Conservation (phyloP, 2,113 vertebrate species). For the Calyptomena viridis region DNA sequence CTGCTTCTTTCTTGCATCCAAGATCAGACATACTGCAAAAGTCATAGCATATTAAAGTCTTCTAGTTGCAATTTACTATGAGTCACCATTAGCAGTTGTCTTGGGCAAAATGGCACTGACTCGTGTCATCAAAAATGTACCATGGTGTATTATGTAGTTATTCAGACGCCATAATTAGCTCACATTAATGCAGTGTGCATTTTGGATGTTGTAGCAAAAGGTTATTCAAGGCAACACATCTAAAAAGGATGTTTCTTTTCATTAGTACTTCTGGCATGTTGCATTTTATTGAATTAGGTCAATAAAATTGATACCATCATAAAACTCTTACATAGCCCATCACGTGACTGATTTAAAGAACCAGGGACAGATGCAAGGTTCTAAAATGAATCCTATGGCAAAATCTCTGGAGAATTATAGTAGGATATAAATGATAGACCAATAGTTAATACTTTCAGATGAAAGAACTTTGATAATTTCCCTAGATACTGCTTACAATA, state of each 20-base stretch:
- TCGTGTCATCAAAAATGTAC: not conserved
- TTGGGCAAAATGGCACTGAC: not conserved
- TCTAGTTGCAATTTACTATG: not conserved
- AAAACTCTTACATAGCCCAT: not conserved
- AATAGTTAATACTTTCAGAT: not conserved
- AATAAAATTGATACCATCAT: not conserved
- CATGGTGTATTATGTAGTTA: not conserved
- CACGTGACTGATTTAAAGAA: not conserved
- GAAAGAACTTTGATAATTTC: not conserved
- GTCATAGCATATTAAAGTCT: not conserved
- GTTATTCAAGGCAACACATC: not conserved
- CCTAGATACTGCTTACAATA: not conserved
- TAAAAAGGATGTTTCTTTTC: not conserved
- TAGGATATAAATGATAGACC: not conserved
- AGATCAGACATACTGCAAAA: not conserved
- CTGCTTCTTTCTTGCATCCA: not conserved
- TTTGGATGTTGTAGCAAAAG: not conserved
- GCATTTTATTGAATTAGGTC: slow-evolving; percentile 5
- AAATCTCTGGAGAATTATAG: not conserved
- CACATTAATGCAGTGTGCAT: not conserved
- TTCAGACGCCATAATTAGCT: not conserved
- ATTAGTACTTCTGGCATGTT: not conserved
- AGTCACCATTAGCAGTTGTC: not conserved
- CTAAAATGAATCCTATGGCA: not conserved
- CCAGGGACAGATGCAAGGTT: not conserved